Evolutionary conservation across 2,888 invertebrate species (phyloP), one percentile per base, ranked within the genome.

Genomic region (Copidosoma aretas): DNA sequence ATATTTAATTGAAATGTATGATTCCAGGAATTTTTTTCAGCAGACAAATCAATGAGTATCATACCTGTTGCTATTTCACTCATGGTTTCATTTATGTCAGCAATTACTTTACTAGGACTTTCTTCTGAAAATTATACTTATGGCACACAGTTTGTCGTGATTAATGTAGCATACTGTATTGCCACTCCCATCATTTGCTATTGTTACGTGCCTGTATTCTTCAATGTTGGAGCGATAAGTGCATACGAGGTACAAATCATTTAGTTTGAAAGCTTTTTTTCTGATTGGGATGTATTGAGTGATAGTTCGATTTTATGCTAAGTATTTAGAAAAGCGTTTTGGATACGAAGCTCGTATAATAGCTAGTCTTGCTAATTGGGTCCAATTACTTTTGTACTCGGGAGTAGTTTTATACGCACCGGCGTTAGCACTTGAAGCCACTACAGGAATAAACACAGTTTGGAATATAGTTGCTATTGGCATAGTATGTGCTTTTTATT

Each of bases 321-420:
- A 93, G 91, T 98, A 98, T 83, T 86, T 98, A 78, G 95, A 97
- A 82, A 86, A 89, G 76, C 86, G 98, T 73, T 98, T 97, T 81
- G 94, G 95, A 2, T 88, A 89, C 72, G 85, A 85, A 10, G 89
- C 94, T 32, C 86, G 97, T 76, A 84, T 93, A 73, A 84, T 90
- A 21, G 95, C 95, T 0, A 95, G 96, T 2, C 78, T 94, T 63
- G 91, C 93, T 0, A 97, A 95, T 80, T 91, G 93, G 64, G 77
- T 94, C 53, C 97, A 98, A 86, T 93, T 96, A 91, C 89, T 95
- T 75, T 85, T 95, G 22, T 94, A 94, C 77, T 94, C 93, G 86
- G 93, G 96, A 0, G 93, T 98, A 75, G 97, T 96, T 22, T 84
- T 98, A 12, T 98, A 94, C 82, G 97, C 97, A 0, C 97, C 98